These are phyloP conservation scores for Ectemnius continuus DNA, from an alignment of 2,888 invertebrate genomes.

Conservation along the genomic window DNA sequence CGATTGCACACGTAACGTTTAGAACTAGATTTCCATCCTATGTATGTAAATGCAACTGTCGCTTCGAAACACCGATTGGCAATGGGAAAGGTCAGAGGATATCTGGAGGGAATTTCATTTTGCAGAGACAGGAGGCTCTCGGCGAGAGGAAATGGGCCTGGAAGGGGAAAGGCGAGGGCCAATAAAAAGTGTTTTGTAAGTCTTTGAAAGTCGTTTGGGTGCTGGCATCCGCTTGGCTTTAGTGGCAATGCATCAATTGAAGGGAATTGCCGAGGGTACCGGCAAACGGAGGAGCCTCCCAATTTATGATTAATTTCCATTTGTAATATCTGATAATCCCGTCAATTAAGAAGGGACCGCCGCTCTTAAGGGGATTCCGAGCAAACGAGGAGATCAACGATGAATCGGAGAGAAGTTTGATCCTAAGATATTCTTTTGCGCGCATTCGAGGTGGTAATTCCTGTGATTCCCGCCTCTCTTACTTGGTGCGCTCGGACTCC, in stretches of 20 bases:
- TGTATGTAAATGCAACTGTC: constrained; percentile 30
- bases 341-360: constrained; percentile 40
- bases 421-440: constrained; percentile 38
- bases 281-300: not conserved
- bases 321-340: constrained; percentile 21
- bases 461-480: constrained; percentile 26
- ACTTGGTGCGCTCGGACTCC: constrained; percentile 10
- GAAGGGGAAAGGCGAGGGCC: not conserved
- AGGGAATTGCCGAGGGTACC: not conserved
- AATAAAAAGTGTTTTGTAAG: not conserved
- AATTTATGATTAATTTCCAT: constrained; percentile 20
- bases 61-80: constrained; percentile 2
- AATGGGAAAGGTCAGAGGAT: constrained; percentile 19
- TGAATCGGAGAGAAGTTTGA: constrained; percentile 47
- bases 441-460: constrained; percentile 50
- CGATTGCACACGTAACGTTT: constrained; percentile 28
- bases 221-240: not conserved
- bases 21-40: constrained; percentile 23
- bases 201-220: too few species aligned
- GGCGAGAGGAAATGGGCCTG: not conserved
- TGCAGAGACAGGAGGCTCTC: not conserved
- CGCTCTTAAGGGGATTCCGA: constrained; percentile 42
- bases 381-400: constrained; percentile 53
- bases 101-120: not conserved
- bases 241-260: not conserved